Evolutionary conservation across 2,797 vertebrate genomes (phyloP), one percentile per base, ranked within the genome.

Genomic region (Kryptolebias ocellatus): DNA sequence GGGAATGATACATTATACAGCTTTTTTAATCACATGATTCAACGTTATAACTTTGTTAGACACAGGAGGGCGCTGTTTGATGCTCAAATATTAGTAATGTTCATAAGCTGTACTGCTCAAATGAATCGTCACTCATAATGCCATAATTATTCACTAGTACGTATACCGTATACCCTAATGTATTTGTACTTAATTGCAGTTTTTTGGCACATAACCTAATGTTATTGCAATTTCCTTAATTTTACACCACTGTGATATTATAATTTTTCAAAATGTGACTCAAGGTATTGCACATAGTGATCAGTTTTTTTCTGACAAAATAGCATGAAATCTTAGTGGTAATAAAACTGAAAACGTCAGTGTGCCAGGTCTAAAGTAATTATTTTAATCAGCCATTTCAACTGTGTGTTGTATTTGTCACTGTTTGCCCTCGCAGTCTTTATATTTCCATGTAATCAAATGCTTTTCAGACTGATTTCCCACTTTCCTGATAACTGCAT

Each of bases 41-140:
- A 12, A 50, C 9, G 47, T 18, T 49, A 10, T 18, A 29, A 29
- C 8, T 53, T 77, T 66, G 58, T 68, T 28, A 16, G 67, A 80
- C 89, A 83, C 81, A 67, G 78, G 88, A 81, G 70, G 87, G 47
- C 15, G 83, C 80, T 81, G 62, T 81, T 78, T 49, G 2, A 56
- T 59, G 0, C 7, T 18, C 1, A 46, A 55, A 70, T 15, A 39
- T 47, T 5, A 60, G 31, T 42, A 14, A 42, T 6, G 31, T 34
- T 34, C 31, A 34, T 5, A 42, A 42, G 11, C 11, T 11, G 12
- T 2, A 12, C 10, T 42, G 10, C 14, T 42, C 39, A 3, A 3
- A 3, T 14, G 11, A 34, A 9, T 6, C 31, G 9, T 12, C 39
- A 42, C 39, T 42, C 39, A 42, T 11, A 34, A 34, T 34, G 31